Conservation (phyloP, 2,888 invertebrate genomes). For the Seira ritae region DNA sequence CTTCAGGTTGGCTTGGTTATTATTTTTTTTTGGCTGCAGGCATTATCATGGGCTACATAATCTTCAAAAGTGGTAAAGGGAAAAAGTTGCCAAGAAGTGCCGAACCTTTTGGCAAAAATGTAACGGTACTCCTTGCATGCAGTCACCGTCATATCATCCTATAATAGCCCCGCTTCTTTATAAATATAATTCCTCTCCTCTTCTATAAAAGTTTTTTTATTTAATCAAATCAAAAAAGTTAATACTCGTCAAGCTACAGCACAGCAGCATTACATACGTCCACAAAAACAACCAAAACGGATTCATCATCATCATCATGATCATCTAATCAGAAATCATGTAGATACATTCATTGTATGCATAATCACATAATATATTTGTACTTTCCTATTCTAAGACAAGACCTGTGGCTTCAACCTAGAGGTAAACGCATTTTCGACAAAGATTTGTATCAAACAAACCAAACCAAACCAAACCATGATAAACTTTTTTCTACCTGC, state of each 20-base stretch:
- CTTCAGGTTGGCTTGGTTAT: conserved; percentile 18
- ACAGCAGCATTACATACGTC: conserved; percentile 9
- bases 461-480: not conserved
- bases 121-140: conserved; percentile 30
- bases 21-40: conserved; percentile 44
- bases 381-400: not conserved
- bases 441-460: not conserved
- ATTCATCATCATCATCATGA: too few relatives aligned
- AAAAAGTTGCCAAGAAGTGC: conserved; percentile 23
- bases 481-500: conserved; percentile 17
- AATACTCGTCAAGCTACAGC: conserved; percentile 18
- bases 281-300: conserved; percentile 15
- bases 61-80: conserved; percentile 1
- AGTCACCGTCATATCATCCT: not conserved
- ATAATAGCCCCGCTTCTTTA: not conserved
- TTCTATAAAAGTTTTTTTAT: not conserved
- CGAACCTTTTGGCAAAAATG: conserved; percentile 18
- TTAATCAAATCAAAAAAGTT: conserved; percentile 5
- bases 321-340: conserved; percentile 12
- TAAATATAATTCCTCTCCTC: not conserved
- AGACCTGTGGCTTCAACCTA: too few relatives aligned
- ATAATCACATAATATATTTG: not conserved
- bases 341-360: conserved; percentile 2
- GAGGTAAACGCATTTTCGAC: not conserved
- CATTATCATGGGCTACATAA: conserved; percentile 30